A percentile compares a stretch with the other conserved stretches of the same genome.
Conservation (phyloP, 2,888 invertebrate species). For the Polyploca ridens region DNA sequence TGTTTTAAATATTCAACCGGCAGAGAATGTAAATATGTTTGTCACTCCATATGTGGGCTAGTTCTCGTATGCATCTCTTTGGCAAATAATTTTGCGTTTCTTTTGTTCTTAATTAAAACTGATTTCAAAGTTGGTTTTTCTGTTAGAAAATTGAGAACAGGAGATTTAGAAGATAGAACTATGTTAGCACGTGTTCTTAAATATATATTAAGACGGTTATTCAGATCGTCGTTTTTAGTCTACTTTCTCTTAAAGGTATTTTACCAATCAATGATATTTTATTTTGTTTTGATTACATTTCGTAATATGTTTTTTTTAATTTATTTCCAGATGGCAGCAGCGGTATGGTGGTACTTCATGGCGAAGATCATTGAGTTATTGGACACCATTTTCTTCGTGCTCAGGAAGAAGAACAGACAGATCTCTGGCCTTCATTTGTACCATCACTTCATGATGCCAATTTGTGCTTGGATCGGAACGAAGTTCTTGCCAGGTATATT, state of each 20-base stretch:
- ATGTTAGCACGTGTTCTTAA: background rate
- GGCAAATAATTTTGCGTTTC: background rate
- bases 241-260: background rate
- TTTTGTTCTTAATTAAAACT: no score
- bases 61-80: background rate
- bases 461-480: slow-evolving; percentile 91
- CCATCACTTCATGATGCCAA: slow-evolving; percentile 92
- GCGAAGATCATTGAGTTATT: slow-evolving; percentile 91
- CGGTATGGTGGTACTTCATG: slow-evolving; percentile 92
- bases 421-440: slow-evolving; percentile 95
- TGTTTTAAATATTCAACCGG: background rate
- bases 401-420: slow-evolving; percentile 95
- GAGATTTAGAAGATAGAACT: no score
- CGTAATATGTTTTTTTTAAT: background rate
- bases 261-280: background rate
- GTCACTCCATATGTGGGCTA: background rate
- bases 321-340: slow-evolving; percentile 80
- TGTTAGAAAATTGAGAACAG: no score
- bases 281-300: background rate
- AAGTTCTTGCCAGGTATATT: slow-evolving; percentile 89
- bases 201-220: background rate
- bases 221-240: background rate
- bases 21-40: background rate
- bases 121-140: no score
- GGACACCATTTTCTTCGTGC: slow-evolving; percentile 94